Percentiles rank a stretch among this genome's conserved stretches.
Evolutionary conservation across 2,797 vertebrate genomes (phyloP).

Genomic region (Acanthurus lineatus): DNA sequence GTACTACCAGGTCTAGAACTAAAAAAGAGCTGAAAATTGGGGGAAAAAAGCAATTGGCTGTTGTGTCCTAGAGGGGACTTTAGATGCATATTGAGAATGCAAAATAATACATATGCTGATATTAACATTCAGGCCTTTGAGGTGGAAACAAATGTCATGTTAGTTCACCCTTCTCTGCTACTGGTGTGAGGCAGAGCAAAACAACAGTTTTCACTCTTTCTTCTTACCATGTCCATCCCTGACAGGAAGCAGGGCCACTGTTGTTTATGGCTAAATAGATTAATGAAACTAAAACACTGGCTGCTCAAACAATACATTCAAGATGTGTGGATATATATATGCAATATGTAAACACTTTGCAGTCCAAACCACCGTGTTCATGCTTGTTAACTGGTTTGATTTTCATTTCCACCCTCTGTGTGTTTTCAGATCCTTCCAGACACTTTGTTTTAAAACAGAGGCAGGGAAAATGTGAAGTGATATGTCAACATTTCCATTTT

Average conservation of each 20-base stretch:
- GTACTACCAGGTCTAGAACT: slow-evolving; percentile 22
- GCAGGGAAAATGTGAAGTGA: slow-evolving; percentile 37
- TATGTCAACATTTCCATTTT: slow-evolving; percentile 66
- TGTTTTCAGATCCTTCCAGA: slow-evolving; percentile 14
- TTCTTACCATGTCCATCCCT: slow-evolving; percentile 39
- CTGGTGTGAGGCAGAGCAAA: slow-evolving; percentile 27
- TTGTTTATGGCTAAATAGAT: slow-evolving; percentile 30
- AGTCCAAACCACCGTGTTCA: neutral
- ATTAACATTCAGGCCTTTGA: slow-evolving; percentile 38
- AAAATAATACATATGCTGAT: slow-evolving; percentile 23
- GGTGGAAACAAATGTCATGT: slow-evolving; percentile 40
- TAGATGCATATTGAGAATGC: slow-evolving; percentile 13
- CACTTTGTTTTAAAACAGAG: slow-evolving; percentile 29
- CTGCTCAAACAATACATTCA: slow-evolving; percentile 8
- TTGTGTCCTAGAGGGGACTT: slow-evolving; percentile 27
- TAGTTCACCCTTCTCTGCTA: slow-evolving; percentile 13
- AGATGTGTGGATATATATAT: neutral
- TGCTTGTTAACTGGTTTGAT: slow-evolving; percentile 9
- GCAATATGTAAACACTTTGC: neutral
- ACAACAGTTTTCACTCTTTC: slow-evolving; percentile 38
- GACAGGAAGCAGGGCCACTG: slow-evolving; percentile 10
- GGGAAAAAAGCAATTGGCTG: slow-evolving; percentile 40
- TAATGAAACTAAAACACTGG: slow-evolving; percentile 1
- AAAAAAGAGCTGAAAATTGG: slow-evolving; percentile 37
- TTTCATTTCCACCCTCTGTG: neutral